Base-by-base conservation (phyloP, 2,113 vertebrate species). In the Tauraco erythrolophus region DNA sequence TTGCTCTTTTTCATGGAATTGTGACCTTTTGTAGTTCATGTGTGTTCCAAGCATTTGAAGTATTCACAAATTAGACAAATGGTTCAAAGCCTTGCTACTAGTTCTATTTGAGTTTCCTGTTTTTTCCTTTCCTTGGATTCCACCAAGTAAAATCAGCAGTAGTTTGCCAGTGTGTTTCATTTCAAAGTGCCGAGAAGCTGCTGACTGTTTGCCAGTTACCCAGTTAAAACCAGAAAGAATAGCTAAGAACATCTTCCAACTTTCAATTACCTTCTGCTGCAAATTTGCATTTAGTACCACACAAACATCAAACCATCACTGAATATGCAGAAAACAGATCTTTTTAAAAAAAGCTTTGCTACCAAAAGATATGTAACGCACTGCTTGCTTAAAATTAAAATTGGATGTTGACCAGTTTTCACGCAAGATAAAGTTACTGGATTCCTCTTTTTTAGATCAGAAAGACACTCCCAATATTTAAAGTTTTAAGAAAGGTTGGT, bases 41-140 rank as follows among this genome's bases (percentile, higher is more conserved):
- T 39, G 54, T 64, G 69, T 62, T 86, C 77, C 92, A 97, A 75
- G 81, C 69, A 93, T 96, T 96, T 93, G 66, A 96, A 96, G 96
- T 94, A 96, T 92, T 93, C 45, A 22, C 46, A 83, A 30, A 93
- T 83, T 68, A 87, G 11, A 93, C 85, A 93, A 84, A 57, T 4
- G 21, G 82, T 91, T 91, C 94, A 95, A 91, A 89, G 54, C 75
- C 43, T 86, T 54, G 24, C 69, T 89, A 24, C 41, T 84, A 88
- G 88, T 79, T 88, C 48, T 64, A 74, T 94, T 85, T 87, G 77
- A 89, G 89, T 71, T 87, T 91, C 72, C 92, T 88, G 75, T 75
- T 97, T 94, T 91, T 79, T 23, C 39, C 23, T 85, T 89, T 78
- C 61, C 53, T 84, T 41, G 64, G 65, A 94, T 95, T 97, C 91